Conservation (phyloP, 2,888 invertebrate genomes). For the Noctua comes region DNA sequence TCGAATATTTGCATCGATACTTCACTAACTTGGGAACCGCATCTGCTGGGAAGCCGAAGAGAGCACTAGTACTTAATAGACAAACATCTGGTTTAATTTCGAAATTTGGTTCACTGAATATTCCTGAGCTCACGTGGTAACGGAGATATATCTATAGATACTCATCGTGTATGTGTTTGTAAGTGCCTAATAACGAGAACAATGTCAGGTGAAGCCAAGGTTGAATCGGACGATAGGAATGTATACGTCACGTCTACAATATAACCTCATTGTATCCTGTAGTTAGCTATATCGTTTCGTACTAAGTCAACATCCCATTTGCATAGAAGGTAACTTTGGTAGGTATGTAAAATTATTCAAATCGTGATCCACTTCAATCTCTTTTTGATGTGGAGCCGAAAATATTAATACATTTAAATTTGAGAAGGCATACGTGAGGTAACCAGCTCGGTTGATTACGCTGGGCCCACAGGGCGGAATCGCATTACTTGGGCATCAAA, state of each 20-base stretch:
- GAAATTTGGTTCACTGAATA: constrained; percentile 36
- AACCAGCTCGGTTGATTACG: constrained; percentile 57
- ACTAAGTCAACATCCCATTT: constrained; percentile 50
- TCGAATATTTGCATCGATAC: constrained; percentile 51
- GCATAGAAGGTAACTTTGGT: constrained; percentile 34
- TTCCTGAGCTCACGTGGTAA: constrained; percentile 25
- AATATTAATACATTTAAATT: constrained; percentile 69
- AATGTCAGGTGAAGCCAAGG: constrained; percentile 45
- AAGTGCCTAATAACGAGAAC: constrained; percentile 36
- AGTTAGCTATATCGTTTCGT: constrained; percentile 17
- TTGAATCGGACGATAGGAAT: constrained; percentile 40
- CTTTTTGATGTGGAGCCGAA: constrained; percentile 63
- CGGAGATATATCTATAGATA: constrained; percentile 16
- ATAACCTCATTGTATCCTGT: constrained; percentile 31
- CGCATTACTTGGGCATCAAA: constrained; percentile 56
- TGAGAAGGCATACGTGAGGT: constrained; percentile 55
- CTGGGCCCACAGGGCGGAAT: constrained; percentile 50
- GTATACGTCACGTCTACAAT: constrained; percentile 18
- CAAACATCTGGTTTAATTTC: constrained; percentile 44
- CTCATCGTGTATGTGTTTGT: constrained; percentile 14
- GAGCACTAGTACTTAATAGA: constrained; percentile 25
- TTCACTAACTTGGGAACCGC: constrained; percentile 36
- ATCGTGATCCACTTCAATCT: constrained; percentile 58
- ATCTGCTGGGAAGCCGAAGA: constrained; percentile 23
- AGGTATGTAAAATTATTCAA: constrained; percentile 65